phyloP scores from a whole-genome alignment of 2,888 invertebrate species.

The Yponomeuta malinellus region DNA sequence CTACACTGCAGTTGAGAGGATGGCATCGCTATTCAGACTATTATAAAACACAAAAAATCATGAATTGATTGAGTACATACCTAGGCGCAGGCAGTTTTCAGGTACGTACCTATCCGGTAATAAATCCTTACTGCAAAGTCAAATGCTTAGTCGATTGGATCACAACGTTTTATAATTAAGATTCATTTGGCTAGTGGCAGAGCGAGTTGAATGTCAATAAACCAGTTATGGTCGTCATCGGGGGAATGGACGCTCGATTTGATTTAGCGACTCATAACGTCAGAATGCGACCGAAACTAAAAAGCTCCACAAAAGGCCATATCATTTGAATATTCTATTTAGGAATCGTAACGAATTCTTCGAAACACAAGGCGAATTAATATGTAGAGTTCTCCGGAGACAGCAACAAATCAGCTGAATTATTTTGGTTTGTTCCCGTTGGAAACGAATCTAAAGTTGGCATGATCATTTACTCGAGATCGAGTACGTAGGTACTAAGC shows the following conservation, averaged over 20 bases:
- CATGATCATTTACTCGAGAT: too few relatives aligned
- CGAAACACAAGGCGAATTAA: too few relatives aligned
- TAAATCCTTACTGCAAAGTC: constrained; percentile 7
- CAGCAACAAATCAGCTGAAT: too few relatives aligned
- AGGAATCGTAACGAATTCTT: too few relatives aligned
- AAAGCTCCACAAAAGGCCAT: neutral
- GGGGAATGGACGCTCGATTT: constrained; percentile 28
- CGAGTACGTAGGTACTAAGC: too few relatives aligned
- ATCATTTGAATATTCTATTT: too few relatives aligned
- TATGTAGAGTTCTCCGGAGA: neutral
- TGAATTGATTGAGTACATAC: neutral
- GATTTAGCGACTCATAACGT: constrained; percentile 40
- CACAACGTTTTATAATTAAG: constrained; percentile 33
- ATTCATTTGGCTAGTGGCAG: constrained; percentile 40
- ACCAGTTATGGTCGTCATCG: constrained; percentile 35
- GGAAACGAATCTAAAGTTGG: too few relatives aligned
- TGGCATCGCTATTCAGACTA: neutral
- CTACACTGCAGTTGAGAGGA: neutral
- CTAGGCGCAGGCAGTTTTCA: neutral
- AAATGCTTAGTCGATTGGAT: constrained; percentile 6
- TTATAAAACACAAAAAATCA: neutral
- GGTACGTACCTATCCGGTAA: neutral
- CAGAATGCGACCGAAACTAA: constrained; percentile 36
- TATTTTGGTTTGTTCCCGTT: too few relatives aligned
- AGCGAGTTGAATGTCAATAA: constrained; percentile 51